Percentiles rank a stretch among this genome's conserved stretches.
Evolutionary conservation across 2,888 invertebrate species (phyloP).

Genomic region (Trissoscelio sp.): DNA sequence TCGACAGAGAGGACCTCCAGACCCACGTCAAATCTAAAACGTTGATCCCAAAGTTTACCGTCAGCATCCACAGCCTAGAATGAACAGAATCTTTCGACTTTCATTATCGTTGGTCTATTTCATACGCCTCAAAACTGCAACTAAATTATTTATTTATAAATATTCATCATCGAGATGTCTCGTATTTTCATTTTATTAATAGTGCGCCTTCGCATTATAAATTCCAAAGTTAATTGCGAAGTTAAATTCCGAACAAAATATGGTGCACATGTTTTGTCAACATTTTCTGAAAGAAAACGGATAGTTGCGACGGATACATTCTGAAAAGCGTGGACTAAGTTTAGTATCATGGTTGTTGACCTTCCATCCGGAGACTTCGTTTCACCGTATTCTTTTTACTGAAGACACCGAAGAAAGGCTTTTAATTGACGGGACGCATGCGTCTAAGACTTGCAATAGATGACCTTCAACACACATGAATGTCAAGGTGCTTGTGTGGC

Average conservation of each 20-base stretch:
- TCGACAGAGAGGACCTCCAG: slow-evolving; percentile 21
- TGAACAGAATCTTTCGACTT: not conserved
- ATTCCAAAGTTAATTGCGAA: too few relatives aligned
- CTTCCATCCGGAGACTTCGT: slow-evolving; percentile 35
- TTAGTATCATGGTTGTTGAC: slow-evolving; percentile 56
- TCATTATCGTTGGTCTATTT: slow-evolving; percentile 1
- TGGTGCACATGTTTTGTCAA: too few relatives aligned
- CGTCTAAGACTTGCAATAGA: slow-evolving; percentile 40
- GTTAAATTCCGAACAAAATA: too few relatives aligned
- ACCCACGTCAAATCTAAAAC: slow-evolving; percentile 11
- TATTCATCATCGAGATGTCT: not conserved
- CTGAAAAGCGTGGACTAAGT: slow-evolving; percentile 36
- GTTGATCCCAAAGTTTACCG: slow-evolving; percentile 11
- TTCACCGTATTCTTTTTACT: slow-evolving; percentile 31
- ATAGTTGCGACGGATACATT: not conserved
- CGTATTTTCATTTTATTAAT: slow-evolving; percentile 6
- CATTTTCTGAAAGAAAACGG: slow-evolving; percentile 8
- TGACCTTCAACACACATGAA: slow-evolving; percentile 46
- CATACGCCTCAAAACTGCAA: not conserved
- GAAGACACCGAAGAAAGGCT: slow-evolving; percentile 31
- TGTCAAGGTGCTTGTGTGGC: slow-evolving; percentile 34
- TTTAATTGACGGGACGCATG: slow-evolving; percentile 53
- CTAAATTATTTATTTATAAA: too few relatives aligned
- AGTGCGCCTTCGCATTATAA: too few relatives aligned
- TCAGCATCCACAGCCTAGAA: not conserved